Base-by-base conservation (phyloP, 1,140 invertebrate species). In the Drosophila navojoa region DNA sequence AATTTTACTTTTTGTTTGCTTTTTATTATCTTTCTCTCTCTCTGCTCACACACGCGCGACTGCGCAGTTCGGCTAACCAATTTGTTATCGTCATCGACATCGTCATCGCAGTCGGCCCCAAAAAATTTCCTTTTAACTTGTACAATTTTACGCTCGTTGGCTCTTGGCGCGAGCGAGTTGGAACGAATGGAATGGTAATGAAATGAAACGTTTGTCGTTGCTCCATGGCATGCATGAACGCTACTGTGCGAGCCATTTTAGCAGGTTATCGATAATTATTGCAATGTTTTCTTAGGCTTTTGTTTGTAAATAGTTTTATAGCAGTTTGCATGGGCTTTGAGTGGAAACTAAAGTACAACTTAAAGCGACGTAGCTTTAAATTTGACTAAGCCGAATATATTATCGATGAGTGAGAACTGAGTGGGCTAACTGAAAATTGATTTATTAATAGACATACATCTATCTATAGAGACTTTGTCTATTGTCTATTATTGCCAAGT, bases 91-190 rank as follows among this genome's bases (percentile, higher is more conserved):
- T 69, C 66, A 69, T 61, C 38, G 58, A n/a, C 47, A 38, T 38
- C 38, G 58, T 49, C 47, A 38, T 38, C 35, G 35, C 50, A 11
- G 35, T 40, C 22, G 22, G 52, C 10, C 11, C n/a, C 44, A 54
- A 35, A 53, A 53, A 77, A 72, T 71, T 71, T 78, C 64, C 80
- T 76, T 87, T 87, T 87, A 82, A 82, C 76, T 87, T 86, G 57
- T 54, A 71, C 66, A 87, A 82, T 87, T 87, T 87, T 53, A 87
- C 84, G 82, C 84, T 79, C 42, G 52, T 89, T 87, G 84, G 22
- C 9, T 82, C 61, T 72, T 45, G 47, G 52, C 54, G 50, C 55
- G 59, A 52, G 9, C 16, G 50, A 76, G 69, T 52, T 16, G 42
- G 16, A 45, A 45, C 42, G 42, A 78, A 81, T 35, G 15, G 38